A percentile compares a stretch with the other conserved stretches of the same genome.
phyloP scores from a whole-genome alignment of 2,797 vertebrate genomes.

The Centropyge bicolor region DNA sequence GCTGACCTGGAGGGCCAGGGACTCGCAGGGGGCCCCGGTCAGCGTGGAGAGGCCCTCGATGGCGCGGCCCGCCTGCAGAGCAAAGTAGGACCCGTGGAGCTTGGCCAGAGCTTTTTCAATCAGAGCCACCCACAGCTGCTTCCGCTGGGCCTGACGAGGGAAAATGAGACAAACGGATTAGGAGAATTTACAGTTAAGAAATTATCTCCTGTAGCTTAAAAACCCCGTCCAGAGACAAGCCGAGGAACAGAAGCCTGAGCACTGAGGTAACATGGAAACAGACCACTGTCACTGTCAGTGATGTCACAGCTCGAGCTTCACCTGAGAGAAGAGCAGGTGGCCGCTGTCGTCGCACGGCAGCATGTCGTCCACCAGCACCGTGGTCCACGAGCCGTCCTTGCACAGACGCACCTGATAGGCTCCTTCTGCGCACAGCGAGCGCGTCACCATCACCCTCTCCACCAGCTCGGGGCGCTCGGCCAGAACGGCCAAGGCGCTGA shows the following conservation, averaged over 20 bases:
- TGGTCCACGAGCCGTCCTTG: conserved; percentile 95
- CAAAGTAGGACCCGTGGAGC: conserved; percentile 96
- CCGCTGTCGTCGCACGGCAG: conserved; percentile 93
- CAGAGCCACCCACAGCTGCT: conserved; percentile 96
- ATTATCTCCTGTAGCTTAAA: not conserved
- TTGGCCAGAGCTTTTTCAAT: conserved; percentile 97
- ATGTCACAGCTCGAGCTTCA: too few relatives aligned
- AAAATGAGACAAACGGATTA: not conserved
- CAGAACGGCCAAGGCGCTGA: conserved; percentile 93
- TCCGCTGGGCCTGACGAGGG: conserved; percentile 90
- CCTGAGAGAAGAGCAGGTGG: conserved; percentile 97
- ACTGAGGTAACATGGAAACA: not conserved
- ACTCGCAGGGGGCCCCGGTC: conserved; percentile 95
- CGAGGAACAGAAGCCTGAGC: not conserved
- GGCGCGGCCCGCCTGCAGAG: conserved; percentile 93
- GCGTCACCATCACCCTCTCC: conserved; percentile 95
- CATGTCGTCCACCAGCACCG: conserved; percentile 96
- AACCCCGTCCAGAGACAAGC: not conserved
- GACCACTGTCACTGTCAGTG: too few relatives aligned
- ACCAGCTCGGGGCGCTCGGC: conserved; percentile 94
- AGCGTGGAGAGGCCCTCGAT: conserved; percentile 96
- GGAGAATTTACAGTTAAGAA: not conserved
- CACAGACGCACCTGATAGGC: conserved; percentile 96
- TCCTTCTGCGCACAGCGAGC: conserved; percentile 90
- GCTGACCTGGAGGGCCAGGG: conserved; percentile 95